Evolutionary conservation across 2,797 vertebrate genomes (phyloP), one percentile per base, ranked within the genome.

Genomic region (Linurgus olivaceus): DNA sequence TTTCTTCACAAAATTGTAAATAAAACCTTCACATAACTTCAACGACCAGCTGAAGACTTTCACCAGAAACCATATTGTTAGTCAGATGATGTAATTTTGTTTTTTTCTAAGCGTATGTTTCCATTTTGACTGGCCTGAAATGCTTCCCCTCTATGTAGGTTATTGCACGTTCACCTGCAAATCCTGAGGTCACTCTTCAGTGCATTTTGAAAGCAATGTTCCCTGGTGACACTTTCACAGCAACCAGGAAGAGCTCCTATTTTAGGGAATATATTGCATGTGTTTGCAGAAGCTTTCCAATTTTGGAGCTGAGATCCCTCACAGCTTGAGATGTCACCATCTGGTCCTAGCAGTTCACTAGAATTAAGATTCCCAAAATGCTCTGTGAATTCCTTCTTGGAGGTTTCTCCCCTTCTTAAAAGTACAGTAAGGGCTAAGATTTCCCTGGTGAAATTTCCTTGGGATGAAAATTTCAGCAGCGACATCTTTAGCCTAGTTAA

Each of bases 311-410:
- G 90, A 92, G 93, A 73, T 74, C 65, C 48, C 66, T 73, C 75
- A 86, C 54, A 70, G 89, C 58, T 94, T 91, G n/a, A 78, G 71
- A 91, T 51, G 67, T 47, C 37, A 63, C 93, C 88, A 94, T 92
- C 88, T 96, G 91, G 76, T 90, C 82, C 57, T 77, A 50, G 86
- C 38, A 75, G 91, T 84, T 96, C 77, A 76, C 67, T 95, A 63
- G 75, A 94, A 79, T 76, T 84, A 71, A 73, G 82, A 83, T 66
- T 77, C 48, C 57, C 59, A 71, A 11, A 6, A 57, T 82, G 33
- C 58, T 87, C 31, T 0, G 0, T 67, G 24, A 94, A 87, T 73
- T 92, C 19, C 18, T 79, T 75, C 45, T 70, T 48, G 76, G 88
- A 88, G 82, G 65, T 55, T 88, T 90, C 40, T 86, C 28, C 33